phyloP scores from a whole-genome alignment of 2,113 vertebrate species.

The Synodontis membranacea region DNA sequence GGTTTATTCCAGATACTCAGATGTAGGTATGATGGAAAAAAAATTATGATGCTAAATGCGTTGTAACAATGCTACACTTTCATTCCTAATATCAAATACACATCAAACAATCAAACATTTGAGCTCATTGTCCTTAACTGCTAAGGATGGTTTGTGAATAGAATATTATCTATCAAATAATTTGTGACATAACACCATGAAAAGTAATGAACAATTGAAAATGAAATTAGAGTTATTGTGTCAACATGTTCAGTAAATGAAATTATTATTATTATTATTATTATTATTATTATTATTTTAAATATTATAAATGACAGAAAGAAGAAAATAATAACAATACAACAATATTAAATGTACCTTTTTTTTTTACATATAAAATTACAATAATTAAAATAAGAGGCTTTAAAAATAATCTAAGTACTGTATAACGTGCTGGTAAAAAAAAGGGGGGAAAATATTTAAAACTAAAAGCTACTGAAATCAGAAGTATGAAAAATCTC shows the following conservation, averaged over 20 bases:
- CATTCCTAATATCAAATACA: not conserved
- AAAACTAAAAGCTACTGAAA: not conserved
- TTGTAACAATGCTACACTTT: not conserved
- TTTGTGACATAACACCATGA: not conserved
- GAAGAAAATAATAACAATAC: not conserved
- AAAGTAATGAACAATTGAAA: not conserved
- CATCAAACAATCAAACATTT: slow-evolving; percentile 1
- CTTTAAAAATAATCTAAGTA: not conserved
- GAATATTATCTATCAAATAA: not conserved
- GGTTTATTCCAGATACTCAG: not conserved
- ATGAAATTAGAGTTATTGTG: not conserved
- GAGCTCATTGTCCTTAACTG: not conserved
- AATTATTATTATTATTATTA: not conserved
- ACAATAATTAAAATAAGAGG: not conserved
- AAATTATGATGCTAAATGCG: too few species aligned
- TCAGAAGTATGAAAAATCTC: not conserved
- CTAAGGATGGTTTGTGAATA: not conserved
- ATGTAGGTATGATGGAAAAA: not conserved
- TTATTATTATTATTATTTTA: not conserved
- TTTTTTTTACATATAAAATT: not conserved
- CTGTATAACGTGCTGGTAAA: not conserved
- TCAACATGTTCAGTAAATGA: not conserved
- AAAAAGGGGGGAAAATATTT: not conserved
- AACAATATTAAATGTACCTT: not conserved
- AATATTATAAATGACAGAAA: not conserved